phyloP scores from a whole-genome alignment of 2,888 invertebrate genomes.

The Gisinianus flammeolus region DNA sequence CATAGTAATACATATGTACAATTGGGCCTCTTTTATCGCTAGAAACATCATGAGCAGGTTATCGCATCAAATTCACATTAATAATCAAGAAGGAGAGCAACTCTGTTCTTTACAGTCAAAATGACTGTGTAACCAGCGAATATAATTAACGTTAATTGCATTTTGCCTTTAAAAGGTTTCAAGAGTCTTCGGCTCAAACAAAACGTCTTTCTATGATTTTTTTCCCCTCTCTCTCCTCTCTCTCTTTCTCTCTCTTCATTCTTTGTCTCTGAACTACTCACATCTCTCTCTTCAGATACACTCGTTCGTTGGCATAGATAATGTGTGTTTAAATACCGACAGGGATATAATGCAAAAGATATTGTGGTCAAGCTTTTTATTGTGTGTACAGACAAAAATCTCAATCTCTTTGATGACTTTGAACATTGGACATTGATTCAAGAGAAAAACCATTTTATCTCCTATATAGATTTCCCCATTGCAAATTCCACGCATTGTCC shows the following conservation, averaged over 20 bases:
- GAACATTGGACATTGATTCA: not conserved
- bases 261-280: no score
- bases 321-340: no score
- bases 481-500: not conserved
- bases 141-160: constrained; percentile 37
- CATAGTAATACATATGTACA: no score
- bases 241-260: not conserved
- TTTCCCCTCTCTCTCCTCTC: not conserved
- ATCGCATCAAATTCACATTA: constrained; percentile 38
- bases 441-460: not conserved
- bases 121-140: constrained; percentile 33
- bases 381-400: not conserved
- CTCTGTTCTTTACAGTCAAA: constrained; percentile 26
- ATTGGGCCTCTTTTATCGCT: constrained; percentile 16
- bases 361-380: no score
- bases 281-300: no score
- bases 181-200: constrained; percentile 7
- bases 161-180: constrained; percentile 41
- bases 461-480: no score
- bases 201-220: constrained; percentile 9
- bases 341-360: no score
- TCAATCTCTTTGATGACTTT: not conserved
- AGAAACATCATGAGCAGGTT: constrained; percentile 16
- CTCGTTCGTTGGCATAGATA: no score
- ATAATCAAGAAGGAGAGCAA: constrained; percentile 34